phyloP scores from a whole-genome alignment of 2,888 invertebrate genomes.

The Himalopsyche japonica region DNA sequence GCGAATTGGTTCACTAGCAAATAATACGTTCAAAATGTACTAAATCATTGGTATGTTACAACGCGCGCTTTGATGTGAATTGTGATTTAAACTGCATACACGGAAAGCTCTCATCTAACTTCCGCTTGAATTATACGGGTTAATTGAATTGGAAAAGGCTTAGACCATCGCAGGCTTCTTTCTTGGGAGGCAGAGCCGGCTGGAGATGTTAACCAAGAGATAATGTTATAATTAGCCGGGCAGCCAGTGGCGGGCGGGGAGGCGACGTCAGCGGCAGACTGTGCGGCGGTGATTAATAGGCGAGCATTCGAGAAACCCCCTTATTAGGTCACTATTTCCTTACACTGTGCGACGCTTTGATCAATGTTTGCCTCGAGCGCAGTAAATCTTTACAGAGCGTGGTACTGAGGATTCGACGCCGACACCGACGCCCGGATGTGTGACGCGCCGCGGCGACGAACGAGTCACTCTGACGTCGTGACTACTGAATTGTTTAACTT shows the following conservation, averaged over 20 bases:
- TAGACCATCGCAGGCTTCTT: background rate
- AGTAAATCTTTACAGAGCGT: background rate
- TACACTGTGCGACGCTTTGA: constrained; percentile 1
- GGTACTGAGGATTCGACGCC: background rate
- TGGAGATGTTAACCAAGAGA: constrained; percentile 29
- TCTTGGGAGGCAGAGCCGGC: background rate
- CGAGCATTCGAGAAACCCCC: constrained; percentile 6
- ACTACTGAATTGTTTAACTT: no score
- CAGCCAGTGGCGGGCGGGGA: background rate
- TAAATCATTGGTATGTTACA: no score
- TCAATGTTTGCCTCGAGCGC: background rate
- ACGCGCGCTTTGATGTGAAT: no score
- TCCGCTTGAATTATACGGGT: background rate
- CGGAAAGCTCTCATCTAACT: background rate
- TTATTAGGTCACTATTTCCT: constrained; percentile 10
- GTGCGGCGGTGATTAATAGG: constrained; percentile 35
- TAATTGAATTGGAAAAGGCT: background rate
- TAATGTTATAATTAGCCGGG: constrained; percentile 31
- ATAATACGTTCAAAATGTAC: no score
- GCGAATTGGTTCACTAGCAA: no score
- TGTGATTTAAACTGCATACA: no score
- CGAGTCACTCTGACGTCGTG: background rate
- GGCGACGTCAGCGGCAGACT: constrained; percentile 31
- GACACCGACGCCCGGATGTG: background rate
- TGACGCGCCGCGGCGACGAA: background rate